A percentile compares a stretch with the other conserved stretches of the same genome.
These are phyloP conservation scores for Drosophila novamexicana DNA, from an alignment of 1,140 invertebrate species.

Conservation along the genomic window DNA sequence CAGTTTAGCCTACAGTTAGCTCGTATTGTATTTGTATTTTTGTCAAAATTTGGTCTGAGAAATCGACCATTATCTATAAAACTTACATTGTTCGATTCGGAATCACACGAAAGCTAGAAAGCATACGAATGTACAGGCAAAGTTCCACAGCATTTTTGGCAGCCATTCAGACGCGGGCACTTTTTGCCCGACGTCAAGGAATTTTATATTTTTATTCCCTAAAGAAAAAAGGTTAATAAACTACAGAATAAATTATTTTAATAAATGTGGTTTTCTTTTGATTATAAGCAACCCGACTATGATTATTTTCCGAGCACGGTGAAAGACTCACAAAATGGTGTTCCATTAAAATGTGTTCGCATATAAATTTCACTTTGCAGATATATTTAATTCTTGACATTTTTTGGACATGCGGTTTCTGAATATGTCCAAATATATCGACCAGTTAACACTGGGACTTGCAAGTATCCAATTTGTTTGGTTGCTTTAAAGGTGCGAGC, in stretches of 20 bases:
- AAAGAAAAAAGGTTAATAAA: constrained; percentile 84
- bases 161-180: constrained; percentile 78
- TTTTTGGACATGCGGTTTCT: too few relatives aligned
- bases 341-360: too few relatives aligned
- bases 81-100: constrained; percentile 30
- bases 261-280: constrained; percentile 3
- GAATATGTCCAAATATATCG: too few relatives aligned
- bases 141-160: constrained; percentile 81
- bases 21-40: constrained; percentile 39
- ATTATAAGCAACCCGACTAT: background rate
- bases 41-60: constrained; percentile 13
- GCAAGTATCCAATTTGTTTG: too few relatives aligned
- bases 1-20: constrained; percentile 33
- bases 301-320: too few relatives aligned
- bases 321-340: too few relatives aligned
- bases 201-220: constrained; percentile 84
- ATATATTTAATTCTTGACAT: too few relatives aligned
- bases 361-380: too few relatives aligned
- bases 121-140: constrained; percentile 72
- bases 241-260: constrained; percentile 72
- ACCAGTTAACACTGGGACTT: too few relatives aligned
- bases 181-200: constrained; percentile 78
- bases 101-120: constrained; percentile 36
- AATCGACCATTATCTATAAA: constrained; percentile 14
- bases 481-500: too few relatives aligned